phyloP scores from a whole-genome alignment of 2,797 vertebrate species.

The Falco cherrug region DNA sequence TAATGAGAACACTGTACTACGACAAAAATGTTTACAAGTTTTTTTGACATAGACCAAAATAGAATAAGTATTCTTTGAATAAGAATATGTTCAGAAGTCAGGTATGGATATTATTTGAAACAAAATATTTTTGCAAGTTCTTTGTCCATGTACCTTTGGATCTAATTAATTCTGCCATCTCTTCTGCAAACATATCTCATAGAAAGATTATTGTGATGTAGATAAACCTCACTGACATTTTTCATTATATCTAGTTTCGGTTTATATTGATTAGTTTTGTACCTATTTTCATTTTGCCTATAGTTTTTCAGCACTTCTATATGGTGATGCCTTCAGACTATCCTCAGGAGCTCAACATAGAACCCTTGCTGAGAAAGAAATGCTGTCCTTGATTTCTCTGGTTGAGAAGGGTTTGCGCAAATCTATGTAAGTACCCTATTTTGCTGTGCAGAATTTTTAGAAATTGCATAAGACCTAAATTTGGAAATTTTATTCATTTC shows the following conservation, averaged over 20 bases:
- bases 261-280: slow-evolving; percentile 29
- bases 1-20: neutral
- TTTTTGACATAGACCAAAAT: neutral
- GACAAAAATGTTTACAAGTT: neutral
- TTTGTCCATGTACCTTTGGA: neutral
- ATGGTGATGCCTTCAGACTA: neutral
- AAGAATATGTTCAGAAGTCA: neutral
- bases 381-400: neutral
- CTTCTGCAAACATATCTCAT: neutral
- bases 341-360: neutral
- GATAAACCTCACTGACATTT: neutral
- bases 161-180: neutral
- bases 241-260: neutral
- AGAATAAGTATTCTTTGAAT: neutral
- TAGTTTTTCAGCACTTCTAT: neutral
- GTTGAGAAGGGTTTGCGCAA: neutral
- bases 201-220: neutral
- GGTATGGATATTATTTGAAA: neutral
- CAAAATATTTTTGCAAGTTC: neutral
- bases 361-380: neutral
- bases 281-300: neutral
- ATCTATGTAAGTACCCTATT: neutral
- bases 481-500: neutral
- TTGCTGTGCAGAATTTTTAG: neutral
- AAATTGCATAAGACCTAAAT: neutral